These are phyloP conservation scores for Leucania comma DNA, from an alignment of 2,888 invertebrate species.

Conservation along the genomic window DNA sequence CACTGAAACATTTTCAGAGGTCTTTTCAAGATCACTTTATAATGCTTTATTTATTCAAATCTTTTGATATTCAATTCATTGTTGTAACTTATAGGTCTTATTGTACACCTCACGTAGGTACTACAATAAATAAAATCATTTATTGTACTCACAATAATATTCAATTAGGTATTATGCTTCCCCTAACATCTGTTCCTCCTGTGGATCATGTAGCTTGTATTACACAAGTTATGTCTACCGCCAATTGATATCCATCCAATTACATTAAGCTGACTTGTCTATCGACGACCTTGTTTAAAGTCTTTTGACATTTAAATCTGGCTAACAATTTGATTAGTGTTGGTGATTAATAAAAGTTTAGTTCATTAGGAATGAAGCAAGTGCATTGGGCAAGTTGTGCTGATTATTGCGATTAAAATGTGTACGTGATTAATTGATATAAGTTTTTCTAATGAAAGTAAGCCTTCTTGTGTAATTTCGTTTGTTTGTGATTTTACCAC, in stretches of 20 bases:
- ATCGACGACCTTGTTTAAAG: slow-evolving; percentile 23
- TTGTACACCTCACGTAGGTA: background rate
- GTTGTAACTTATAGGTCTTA: background rate
- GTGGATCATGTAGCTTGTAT: slow-evolving; percentile 1
- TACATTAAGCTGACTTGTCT: slow-evolving; percentile 8
- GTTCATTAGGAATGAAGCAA: slow-evolving; percentile 29
- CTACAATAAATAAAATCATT: too few species aligned
- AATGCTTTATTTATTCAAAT: too few species aligned
- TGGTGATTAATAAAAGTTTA: slow-evolving; percentile 26
- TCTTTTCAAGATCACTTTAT: background rate
- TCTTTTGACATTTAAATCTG: slow-evolving; percentile 27
- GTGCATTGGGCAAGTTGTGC: slow-evolving; percentile 26
- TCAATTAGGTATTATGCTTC: background rate
- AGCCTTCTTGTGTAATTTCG: background rate
- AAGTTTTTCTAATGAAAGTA: background rate
- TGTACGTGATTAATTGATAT: slow-evolving; percentile 24
- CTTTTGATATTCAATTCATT: too few species aligned
- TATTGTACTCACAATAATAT: too few species aligned
- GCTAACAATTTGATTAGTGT: slow-evolving; percentile 26
- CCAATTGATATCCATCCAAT: slow-evolving; percentile 5
- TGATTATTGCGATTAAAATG: slow-evolving; percentile 17
- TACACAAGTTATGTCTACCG: slow-evolving; percentile 1
- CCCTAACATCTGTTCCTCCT: background rate
- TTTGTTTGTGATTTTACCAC: slow-evolving; percentile 1
- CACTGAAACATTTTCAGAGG: background rate